A percentile compares a stretch with the other conserved stretches of the same genome.
Evolutionary conservation across 2,888 invertebrate genomes (phyloP).

Genomic region (Liopterus haemorrhoidalis): DNA sequence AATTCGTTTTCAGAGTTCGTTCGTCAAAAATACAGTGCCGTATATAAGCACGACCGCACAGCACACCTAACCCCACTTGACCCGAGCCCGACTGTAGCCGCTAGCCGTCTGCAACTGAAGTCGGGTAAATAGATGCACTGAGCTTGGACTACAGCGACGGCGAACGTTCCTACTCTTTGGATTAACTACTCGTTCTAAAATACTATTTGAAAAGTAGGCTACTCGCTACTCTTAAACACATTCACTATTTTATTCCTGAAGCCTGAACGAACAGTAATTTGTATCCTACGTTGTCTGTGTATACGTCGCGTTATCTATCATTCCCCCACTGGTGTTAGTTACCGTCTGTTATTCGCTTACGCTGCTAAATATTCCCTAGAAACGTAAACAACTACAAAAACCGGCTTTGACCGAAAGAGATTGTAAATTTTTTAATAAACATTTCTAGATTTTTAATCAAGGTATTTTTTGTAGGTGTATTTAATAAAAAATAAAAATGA

Average conservation of each 20-base stretch:
- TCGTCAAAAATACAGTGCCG: constrained; percentile 43
- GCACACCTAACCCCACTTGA: constrained; percentile 44
- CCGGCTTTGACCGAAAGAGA: too few relatives aligned
- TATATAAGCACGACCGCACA: constrained; percentile 43
- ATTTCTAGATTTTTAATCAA: too few relatives aligned
- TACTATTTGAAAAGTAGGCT: constrained; percentile 21
- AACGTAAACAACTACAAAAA: too few relatives aligned
- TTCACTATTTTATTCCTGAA: background rate
- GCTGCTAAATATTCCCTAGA: too few relatives aligned
- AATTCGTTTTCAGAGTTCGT: constrained; percentile 38
- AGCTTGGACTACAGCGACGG: too few relatives aligned
- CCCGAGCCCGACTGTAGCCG: constrained; percentile 40
- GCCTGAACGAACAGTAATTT: too few relatives aligned
- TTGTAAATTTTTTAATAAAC: too few relatives aligned
- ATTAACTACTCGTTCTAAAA: constrained; percentile 19
- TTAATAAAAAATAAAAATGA: constrained; percentile 23
- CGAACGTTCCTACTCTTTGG: constrained; percentile 18
- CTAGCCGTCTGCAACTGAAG: constrained; percentile 21
- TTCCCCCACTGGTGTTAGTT: too few relatives aligned
- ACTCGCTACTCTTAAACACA: constrained; percentile 13
- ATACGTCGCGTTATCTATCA: too few relatives aligned
- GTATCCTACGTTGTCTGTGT: too few relatives aligned
- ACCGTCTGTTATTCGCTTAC: too few relatives aligned
- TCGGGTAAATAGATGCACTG: constrained; percentile 20
- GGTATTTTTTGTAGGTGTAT: too few relatives aligned